phyloP scores from a whole-genome alignment of 2,888 invertebrate genomes.

The Agrilus biguttatus region DNA sequence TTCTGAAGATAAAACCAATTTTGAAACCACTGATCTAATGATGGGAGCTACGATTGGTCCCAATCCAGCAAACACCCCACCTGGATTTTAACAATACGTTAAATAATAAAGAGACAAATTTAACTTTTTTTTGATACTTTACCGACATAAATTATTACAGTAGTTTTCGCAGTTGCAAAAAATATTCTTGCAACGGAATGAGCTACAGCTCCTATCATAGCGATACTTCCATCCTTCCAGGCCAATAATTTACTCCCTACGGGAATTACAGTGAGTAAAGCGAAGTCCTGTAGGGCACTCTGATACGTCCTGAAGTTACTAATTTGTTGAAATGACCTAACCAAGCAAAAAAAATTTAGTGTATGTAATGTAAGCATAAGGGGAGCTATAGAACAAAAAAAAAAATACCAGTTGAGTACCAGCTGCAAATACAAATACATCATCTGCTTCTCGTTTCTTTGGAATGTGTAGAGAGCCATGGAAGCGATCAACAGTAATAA shows the following conservation, averaged over 20 bases:
- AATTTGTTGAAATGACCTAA: constrained; percentile 38
- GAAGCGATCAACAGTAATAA: constrained; percentile 54
- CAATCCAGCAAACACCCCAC: constrained; percentile 58
- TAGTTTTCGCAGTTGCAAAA: constrained; percentile 44
- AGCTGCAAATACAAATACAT: constrained; percentile 59
- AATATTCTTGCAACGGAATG: constrained; percentile 55
- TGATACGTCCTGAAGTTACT: constrained; percentile 60
- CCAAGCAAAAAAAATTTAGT: too few relatives aligned
- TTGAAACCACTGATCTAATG: constrained; percentile 69
- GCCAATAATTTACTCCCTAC: constrained; percentile 51
- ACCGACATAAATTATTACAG: constrained; percentile 48
- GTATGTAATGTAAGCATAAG: too few relatives aligned
- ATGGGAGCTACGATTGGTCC: constrained; percentile 69
- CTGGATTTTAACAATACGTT: constrained; percentile 24
- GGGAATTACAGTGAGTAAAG: constrained; percentile 57
- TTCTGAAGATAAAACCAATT: constrained; percentile 55
- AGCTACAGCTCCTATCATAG: constrained; percentile 55
- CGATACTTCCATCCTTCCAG: constrained; percentile 58
- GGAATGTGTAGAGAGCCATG: constrained; percentile 70
- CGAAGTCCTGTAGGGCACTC: constrained; percentile 53
- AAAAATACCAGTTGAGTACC: constrained; percentile 49
- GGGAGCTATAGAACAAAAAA: too few relatives aligned
- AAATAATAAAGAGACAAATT: not conserved
- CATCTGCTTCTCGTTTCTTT: constrained; percentile 67
- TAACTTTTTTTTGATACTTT: constrained; percentile 4